Evolutionary conservation across 2,797 vertebrate species (phyloP).

Genomic region (Onychomys torridus): DNA sequence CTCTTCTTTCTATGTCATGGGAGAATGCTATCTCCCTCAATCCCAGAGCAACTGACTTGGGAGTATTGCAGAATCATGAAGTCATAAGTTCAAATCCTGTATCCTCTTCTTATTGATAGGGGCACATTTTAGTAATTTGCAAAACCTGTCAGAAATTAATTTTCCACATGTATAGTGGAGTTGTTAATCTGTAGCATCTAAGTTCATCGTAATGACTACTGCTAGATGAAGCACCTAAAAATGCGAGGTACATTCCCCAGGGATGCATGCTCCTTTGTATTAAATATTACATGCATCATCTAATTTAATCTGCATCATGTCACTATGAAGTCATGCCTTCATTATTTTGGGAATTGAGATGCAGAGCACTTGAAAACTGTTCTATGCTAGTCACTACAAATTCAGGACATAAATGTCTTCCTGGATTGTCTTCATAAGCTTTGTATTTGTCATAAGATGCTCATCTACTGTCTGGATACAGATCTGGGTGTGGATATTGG

Average conservation of each 20-base stretch:
- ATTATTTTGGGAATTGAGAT: conserved; percentile 37
- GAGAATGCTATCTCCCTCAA: not conserved
- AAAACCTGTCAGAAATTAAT: conserved; percentile 4
- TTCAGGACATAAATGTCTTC: not conserved
- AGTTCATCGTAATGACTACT: not conserved
- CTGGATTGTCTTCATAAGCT: not conserved
- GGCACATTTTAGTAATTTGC: not conserved
- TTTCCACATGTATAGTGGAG: not conserved
- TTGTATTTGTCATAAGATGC: not conserved
- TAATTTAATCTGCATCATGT: conserved; percentile 7
- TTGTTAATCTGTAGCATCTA: not conserved
- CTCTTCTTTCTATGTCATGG: not conserved
- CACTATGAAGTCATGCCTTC: not conserved
- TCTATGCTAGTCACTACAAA: not conserved
- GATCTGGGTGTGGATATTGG: not conserved
- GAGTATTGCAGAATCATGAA: not conserved
- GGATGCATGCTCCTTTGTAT: not conserved
- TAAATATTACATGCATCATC: not conserved
- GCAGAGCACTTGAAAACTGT: not conserved
- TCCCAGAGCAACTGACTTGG: not conserved
- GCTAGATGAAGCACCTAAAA: not conserved
- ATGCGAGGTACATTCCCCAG: not conserved
- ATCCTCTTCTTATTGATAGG: not conserved
- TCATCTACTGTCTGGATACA: not conserved
- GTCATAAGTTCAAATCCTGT: not conserved